A percentile compares a stretch with the other conserved stretches of the same genome.
phyloP scores from a whole-genome alignment of 53 echinoderm and acorn worm species.

The Henricia sp. region DNA sequence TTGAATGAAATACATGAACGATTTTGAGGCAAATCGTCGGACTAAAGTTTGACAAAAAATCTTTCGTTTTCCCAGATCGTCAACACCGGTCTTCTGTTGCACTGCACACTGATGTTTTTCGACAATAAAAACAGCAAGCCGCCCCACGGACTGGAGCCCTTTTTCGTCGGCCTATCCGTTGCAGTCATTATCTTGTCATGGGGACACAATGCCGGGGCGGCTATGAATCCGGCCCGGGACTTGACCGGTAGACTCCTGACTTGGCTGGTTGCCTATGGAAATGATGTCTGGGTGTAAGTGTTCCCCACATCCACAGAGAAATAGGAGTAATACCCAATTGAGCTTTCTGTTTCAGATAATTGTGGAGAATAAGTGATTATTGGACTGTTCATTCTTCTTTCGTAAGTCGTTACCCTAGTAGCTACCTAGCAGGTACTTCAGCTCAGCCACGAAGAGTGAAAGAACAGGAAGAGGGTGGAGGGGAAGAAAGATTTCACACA shows the following conservation, averaged over 20 bases:
- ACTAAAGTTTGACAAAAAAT: background rate
- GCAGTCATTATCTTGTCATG: slow-evolving; percentile 80
- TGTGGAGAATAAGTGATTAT: background rate
- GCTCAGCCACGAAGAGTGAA: no score
- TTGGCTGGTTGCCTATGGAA: slow-evolving; percentile 77
- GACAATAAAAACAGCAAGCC: slow-evolving; percentile 84
- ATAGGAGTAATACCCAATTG: no score
- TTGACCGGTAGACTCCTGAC: slow-evolving; percentile 81
- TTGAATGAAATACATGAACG: background rate
- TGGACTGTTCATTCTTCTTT: background rate
- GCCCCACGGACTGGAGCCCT: slow-evolving; percentile 82
- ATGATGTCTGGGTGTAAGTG: slow-evolving; percentile 91
- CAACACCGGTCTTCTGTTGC: slow-evolving; percentile 33
- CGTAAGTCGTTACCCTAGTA: background rate
- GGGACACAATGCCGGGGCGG: slow-evolving; percentile 87
- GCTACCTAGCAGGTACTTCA: background rate
- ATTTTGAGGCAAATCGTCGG: background rate
- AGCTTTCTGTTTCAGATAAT: background rate
- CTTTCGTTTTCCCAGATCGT: background rate
- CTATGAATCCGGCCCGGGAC: slow-evolving; percentile 96
- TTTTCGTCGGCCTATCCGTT: slow-evolving; percentile 82
- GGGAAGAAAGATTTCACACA: no score
- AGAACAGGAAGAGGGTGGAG: no score
- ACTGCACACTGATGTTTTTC: slow-evolving; percentile 68
- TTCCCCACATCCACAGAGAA: background rate